phyloP scores from a whole-genome alignment of 2,888 invertebrate species.

The Unio delphinus region DNA sequence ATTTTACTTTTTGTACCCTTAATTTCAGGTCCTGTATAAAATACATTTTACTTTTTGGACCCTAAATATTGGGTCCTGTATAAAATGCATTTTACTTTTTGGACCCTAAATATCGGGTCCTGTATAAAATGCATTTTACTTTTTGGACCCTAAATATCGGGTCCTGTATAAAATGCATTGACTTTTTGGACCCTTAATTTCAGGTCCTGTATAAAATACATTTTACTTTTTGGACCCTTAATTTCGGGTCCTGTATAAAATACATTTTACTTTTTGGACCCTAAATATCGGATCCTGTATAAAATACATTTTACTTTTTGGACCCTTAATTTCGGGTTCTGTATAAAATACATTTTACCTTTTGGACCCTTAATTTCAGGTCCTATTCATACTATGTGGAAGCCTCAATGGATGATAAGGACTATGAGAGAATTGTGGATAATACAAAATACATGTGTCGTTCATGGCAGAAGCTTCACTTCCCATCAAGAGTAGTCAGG shows the following conservation, averaged over 20 bases:
- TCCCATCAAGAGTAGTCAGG: slow-evolving; percentile 89
- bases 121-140: too few relatives aligned
- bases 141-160: slow-evolving; percentile 71
- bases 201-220: too few relatives aligned
- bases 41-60: too few relatives aligned
- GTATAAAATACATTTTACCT: too few relatives aligned
- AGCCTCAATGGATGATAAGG: slow-evolving; percentile 94
- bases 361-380: slow-evolving; percentile 75
- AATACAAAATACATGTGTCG: slow-evolving; percentile 93
- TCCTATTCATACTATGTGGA: slow-evolving; percentile 95
- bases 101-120: slow-evolving; percentile 71
- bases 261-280: too few relatives aligned
- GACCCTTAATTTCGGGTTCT: slow-evolving; percentile 71
- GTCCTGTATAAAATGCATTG: too few relatives aligned
- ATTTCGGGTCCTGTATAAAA: slow-evolving; percentile 70
- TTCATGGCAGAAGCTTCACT: slow-evolving; percentile 96
- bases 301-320: too few relatives aligned
- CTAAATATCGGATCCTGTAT: slow-evolving; percentile 71
- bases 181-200: slow-evolving; percentile 71
- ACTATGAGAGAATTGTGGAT: slow-evolving; percentile 95
- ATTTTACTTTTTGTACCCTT: neutral
- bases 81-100: too few relatives aligned
- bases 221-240: neutral
- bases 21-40: slow-evolving; percentile 70
- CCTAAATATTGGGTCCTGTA: slow-evolving; percentile 70